Evolutionary conservation across 1,140 invertebrate genomes (phyloP), one percentile per base, ranked within the genome.

Genomic region (Adelges cooleyi): DNA sequence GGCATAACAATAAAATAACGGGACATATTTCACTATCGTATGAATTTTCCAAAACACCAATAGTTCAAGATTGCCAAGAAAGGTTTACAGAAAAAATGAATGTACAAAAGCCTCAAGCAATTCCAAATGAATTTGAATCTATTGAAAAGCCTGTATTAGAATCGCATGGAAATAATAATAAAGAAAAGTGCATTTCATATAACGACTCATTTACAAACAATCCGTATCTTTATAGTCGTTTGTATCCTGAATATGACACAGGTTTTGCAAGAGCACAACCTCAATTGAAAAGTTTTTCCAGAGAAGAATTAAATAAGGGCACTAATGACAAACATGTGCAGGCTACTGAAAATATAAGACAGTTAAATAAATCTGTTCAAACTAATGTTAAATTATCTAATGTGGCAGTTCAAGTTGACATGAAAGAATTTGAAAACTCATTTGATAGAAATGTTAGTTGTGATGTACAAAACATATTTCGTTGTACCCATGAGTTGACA

Each of bases 401-500:
- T 25, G 25, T 59, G n/a, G 40, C 38, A 18, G 8, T 59, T 13
- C 54, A 59, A 59, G 54, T 59, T 18, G 10, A 9, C 20, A 59
- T 40, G 27, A 27, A 62, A 29, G 56, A 62, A 46, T 48, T 44
- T 46, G 38, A 46, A 29, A 25, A 62, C 20, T 17, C 17, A 15
- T 33, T 33, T 6, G 40, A 48, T 2, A 62, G 46, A 48, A 48
- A 23, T 15, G 10, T 33, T 46, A 4, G 6, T 46, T 62, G 11
- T n/a, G 56, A 62, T 33, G 25, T 62, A 20, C 56, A 62, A 36
- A 62, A 62, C 11, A 62, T 62, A 48, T 62, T 62, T 20, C 56
- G 56, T 1, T 62, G 56, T 17, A 62, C 56, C 4, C 56, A 62
- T 29, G 56, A 62, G 22, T 46, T 48, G 3, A 62, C 56, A 48